A percentile compares a stretch with the other conserved stretches of the same genome.
Evolutionary conservation across 2,113 vertebrate species (phyloP).

Genomic region (Spheniscus mendiculus): DNA sequence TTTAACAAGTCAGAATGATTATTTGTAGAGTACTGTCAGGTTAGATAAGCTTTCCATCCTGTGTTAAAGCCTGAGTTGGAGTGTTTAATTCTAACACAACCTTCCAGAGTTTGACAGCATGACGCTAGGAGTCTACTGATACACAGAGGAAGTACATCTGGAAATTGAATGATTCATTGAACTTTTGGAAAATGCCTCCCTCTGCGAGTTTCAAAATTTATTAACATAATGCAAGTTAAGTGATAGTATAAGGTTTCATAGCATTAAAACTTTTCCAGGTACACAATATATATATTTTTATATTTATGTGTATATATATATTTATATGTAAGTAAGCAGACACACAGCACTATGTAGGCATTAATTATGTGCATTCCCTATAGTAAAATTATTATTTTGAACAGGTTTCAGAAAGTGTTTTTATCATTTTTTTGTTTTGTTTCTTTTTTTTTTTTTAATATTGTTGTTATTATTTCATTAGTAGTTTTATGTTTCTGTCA

Average conservation of each 20-base stretch:
- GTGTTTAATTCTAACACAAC: conserved; percentile 66
- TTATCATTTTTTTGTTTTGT: background rate
- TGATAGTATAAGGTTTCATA: background rate
- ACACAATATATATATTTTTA: rapidly evolving
- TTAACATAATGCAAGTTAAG: background rate
- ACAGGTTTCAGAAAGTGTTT: background rate
- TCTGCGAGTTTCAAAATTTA: conserved; percentile 6
- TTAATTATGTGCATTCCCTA: background rate
- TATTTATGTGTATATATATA: rapidly evolving
- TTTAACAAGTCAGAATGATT: conserved; percentile 72
- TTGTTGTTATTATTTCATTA: background rate
- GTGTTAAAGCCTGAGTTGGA: conserved; percentile 45
- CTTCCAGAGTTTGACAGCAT: conserved; percentile 63
- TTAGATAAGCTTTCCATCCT: conserved; percentile 66
- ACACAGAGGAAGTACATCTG: conserved; percentile 8
- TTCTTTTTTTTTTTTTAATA: no score
- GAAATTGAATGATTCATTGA: conserved; percentile 52
- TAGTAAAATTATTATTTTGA: background rate
- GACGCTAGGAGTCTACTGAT: conserved; percentile 47
- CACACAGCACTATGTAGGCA: background rate
- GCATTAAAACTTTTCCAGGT: background rate
- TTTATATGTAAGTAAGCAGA: background rate
- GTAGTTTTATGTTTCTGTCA: background rate
- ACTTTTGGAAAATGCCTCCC: background rate
- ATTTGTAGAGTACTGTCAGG: conserved; percentile 69